phyloP scores from a whole-genome alignment of 2,113 vertebrate species.

The Percopsis transmontana region DNA sequence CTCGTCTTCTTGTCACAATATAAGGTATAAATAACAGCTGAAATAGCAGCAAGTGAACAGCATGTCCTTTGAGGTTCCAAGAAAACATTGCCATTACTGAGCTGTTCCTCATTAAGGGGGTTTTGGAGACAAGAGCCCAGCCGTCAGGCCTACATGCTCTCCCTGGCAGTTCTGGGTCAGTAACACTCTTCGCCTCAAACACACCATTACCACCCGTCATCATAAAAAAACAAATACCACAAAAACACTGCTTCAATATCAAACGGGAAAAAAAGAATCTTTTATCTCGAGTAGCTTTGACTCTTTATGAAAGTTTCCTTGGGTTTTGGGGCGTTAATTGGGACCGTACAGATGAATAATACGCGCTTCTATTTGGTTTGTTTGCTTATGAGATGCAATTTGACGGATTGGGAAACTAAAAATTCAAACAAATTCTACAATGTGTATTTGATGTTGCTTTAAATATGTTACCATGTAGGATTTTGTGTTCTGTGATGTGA shows the following conservation, averaged over 20 bases:
- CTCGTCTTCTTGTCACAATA: slow-evolving; percentile 15
- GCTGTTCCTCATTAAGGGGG: slow-evolving; percentile 55
- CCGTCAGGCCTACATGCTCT: slow-evolving; percentile 34
- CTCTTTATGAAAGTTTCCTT: slow-evolving; percentile 60
- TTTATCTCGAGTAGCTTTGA: slow-evolving; percentile 68
- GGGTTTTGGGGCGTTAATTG: slow-evolving; percentile 57
- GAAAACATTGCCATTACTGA: slow-evolving; percentile 42
- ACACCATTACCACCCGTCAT: slow-evolving; percentile 42
- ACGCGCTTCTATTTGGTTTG: slow-evolving; percentile 18
- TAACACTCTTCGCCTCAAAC: slow-evolving; percentile 46
- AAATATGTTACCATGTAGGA: slow-evolving; percentile 12
- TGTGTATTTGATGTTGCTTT: slow-evolving; percentile 13
- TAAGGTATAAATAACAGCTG: slow-evolving; percentile 28
- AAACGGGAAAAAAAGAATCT: slow-evolving; percentile 72
- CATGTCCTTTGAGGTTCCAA: slow-evolving; percentile 45
- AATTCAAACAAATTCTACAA: neutral
- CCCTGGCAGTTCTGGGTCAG: slow-evolving; percentile 73
- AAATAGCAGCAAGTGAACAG: slow-evolving; percentile 36
- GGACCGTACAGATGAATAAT: slow-evolving; percentile 38
- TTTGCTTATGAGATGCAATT: slow-evolving; percentile 19
- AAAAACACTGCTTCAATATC: slow-evolving; percentile 55
- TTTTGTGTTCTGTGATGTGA: slow-evolving; percentile 1
- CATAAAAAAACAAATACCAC: slow-evolving; percentile 58
- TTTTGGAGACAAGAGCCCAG: slow-evolving; percentile 30
- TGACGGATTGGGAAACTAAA: slow-evolving; percentile 47